Evolutionary conservation across 2,888 invertebrate genomes (phyloP), one percentile per base, ranked within the genome.

Genomic region (Catonia carolina): DNA sequence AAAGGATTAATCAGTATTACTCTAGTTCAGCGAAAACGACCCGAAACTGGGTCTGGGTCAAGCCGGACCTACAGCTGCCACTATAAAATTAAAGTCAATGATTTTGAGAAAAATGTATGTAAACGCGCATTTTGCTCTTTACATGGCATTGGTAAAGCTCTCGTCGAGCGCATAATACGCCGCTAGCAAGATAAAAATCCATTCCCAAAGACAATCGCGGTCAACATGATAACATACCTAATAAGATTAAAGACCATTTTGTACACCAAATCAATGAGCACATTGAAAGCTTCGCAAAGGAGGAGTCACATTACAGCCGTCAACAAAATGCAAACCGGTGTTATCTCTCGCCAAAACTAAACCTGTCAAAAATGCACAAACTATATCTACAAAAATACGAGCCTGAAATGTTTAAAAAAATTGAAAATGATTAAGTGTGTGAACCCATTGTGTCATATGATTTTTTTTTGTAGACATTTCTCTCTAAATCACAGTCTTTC

Each of bases 311-410:
- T 23, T 54, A 47, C n/a, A n/a, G n/a, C 14, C 33, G 45, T 10
- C 31, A 22, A 20, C n/a, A 20, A 10, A 45, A 56, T 7, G 27
- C 47, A 35, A 36, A 27, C n/a, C n/a, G 22, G 8, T 51, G 35
- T 18, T 22, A 49, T 35, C 33, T 57, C 15, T 53, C 57, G 15
- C 41, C 57, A 14, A 39, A 57, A 7, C 23, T 57, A 6, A 52
- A 52, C 35, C 36, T 53, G n/a, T 22, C 20, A 0, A 57, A 57
- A 49, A 52, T 58, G 47, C 41, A 58, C 14, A 12, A 36, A 3
- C 17, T 58, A 10, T 57, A 53, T 35, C 17, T 57, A n/a, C 12
- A 57, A 39, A 39, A 57, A 15, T 57, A 58, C 49, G 58, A 58
- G 42, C 49, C 39, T 4, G 53, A 57, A 22, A 48, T 23, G 18